phyloP scores from a whole-genome alignment of 2,888 invertebrate genomes.

The Epinotia ramella region DNA sequence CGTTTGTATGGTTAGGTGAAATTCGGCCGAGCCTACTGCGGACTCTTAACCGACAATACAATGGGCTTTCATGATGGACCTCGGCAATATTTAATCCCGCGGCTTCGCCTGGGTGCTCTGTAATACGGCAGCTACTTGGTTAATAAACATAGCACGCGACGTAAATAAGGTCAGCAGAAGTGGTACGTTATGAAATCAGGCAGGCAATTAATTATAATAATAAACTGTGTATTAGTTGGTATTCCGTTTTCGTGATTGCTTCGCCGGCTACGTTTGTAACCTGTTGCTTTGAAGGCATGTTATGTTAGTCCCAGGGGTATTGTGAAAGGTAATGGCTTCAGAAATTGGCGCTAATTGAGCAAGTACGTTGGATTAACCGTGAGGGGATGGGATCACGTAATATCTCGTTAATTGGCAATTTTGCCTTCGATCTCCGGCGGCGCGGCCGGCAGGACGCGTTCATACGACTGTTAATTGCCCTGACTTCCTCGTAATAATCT shows the following conservation, averaged over 20 bases:
- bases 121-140: not conserved
- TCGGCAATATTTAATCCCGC: too few relatives aligned
- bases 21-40: too few relatives aligned
- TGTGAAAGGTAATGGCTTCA: slow-evolving; percentile 41
- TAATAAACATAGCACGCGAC: slow-evolving; percentile 25
- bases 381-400: slow-evolving; percentile 55
- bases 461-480: slow-evolving; percentile 63
- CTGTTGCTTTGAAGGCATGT: slow-evolving; percentile 44
- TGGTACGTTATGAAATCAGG: not conserved
- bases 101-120: too few relatives aligned
- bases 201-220: slow-evolving; percentile 35
- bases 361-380: slow-evolving; percentile 47
- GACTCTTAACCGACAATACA: too few relatives aligned
- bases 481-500: slow-evolving; percentile 55
- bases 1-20: too few relatives aligned
- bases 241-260: slow-evolving; percentile 40
- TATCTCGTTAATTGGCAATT: slow-evolving; percentile 79
- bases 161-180: slow-evolving; percentile 5
- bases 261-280: slow-evolving; percentile 32
- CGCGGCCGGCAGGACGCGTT: slow-evolving; percentile 57
- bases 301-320: slow-evolving; percentile 31
- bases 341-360: slow-evolving; percentile 48
- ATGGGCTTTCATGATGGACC: too few relatives aligned
- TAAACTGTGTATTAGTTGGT: slow-evolving; percentile 29
- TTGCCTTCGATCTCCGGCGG: slow-evolving; percentile 76